Evolutionary conservation across 2,113 vertebrate species (phyloP), one percentile per base, ranked within the genome.

Genomic region (Orycteropus afer): DNA sequence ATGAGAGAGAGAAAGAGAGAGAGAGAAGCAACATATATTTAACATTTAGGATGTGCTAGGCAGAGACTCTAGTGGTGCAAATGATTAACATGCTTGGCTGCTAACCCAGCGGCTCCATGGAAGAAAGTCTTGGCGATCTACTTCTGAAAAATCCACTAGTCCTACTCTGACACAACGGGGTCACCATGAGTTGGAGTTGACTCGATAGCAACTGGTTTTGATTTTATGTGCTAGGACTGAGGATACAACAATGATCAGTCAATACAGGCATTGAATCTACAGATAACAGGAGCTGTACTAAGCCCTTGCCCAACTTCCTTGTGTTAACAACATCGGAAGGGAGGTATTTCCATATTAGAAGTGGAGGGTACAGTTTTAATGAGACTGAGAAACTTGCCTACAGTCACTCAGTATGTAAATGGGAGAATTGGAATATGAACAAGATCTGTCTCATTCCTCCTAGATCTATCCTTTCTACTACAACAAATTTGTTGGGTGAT

Each of bases 1-100:
- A 85, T 74, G 7, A 49, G 83, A 83, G 25, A 85, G 57, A 73
- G 69, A 27, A 86, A n/a, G 7, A 49, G 83, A 83, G 25, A 85
- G 57, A 73, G 69, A 27, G n/a, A 86, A 47, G 27, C 4, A 9
- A 10, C 0, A 1, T 8, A 15, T 2, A 5, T 45, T 74, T 55
- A 27, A 25, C 23, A 53, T 15, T 61, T 18, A 6, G 23, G 51
- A 1, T 15, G 11, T 34, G 37, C 73, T 8, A 12, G 78, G n/a
- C 34, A 71, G 82, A 73, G 47, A 27, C 3, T 1, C 40, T 40
- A 14, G 37, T 71, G 37, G 37, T 71, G 7, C 37, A 71, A 37
- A 37, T 37, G 65, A 17, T 69, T 69, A 69, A 69, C n/a, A 40
- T 71, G 22, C n/a, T 71, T 23, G 37, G 22, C 15, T 69, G 17